Base-by-base conservation (phyloP, 2,888 invertebrate genomes). In the Peribatodes rhomboidaria region DNA sequence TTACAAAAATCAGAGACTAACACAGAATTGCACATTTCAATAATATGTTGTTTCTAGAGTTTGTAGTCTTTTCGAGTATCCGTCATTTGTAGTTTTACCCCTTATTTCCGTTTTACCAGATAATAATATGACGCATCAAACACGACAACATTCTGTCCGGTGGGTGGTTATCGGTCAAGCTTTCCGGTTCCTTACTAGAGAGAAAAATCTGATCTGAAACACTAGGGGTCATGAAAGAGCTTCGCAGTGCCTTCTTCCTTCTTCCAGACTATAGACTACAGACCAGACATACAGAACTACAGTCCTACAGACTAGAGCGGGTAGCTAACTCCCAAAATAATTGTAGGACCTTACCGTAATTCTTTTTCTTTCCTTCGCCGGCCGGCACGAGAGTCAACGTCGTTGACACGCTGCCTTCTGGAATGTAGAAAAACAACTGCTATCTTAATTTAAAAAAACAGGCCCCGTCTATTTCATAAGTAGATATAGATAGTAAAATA, bases 301-400 rank as follows among this genome's bases (percentile, higher is more conserved):
- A 83, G 69, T 90, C 91, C 78, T 68, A 39, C 84, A 6, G 1
- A 14, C 10, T n/a, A n/a, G n/a, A n/a, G 20, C 47, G 11, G 14
- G 10, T 16, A 47, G 0, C 6, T 33, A 35, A 35, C 31, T 1
- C 11, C 18, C 4, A 13, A 18, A 35, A 1, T 16, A 16, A 16
- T 18, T 18, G 35, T 18, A 37, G n/a, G n/a, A n/a, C n/a, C 42
- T 44, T n/a, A 47, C 37, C 49, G n/a, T 56, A 42, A 22, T 42
- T 56, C 20, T 44, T 39, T 39, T 55, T 55, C 42, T 44, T 55
- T 13, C 55, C 55, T n/a, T 47, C 49, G 1, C 49, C 18, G 27
- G 46, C n/a, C 27, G 58, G 58, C 18, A 49, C 39, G 13, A 50
- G 39, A 4, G 63, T 27, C 1, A 27, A 18, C 22, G 58, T 31